Conservation (phyloP, 2,888 invertebrate species). For the Tetheella fluctuosa region DNA sequence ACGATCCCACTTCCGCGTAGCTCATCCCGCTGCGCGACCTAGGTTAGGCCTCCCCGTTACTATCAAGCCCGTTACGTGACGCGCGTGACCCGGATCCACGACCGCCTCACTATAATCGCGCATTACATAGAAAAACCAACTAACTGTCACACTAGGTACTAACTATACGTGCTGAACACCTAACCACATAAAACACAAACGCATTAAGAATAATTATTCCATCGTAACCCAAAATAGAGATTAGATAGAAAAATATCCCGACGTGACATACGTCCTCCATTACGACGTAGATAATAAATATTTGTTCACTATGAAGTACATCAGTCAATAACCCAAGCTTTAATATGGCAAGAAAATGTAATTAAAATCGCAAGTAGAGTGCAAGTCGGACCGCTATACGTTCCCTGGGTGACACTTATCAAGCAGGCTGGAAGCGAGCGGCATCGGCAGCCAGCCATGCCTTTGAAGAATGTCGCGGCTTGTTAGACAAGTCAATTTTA, state of each 20-base stretch:
- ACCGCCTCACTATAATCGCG: slow-evolving; percentile 43
- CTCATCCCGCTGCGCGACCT: slow-evolving; percentile 77
- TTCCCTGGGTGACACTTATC: slow-evolving; percentile 68
- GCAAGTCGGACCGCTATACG: slow-evolving; percentile 67
- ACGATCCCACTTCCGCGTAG: slow-evolving; percentile 79
- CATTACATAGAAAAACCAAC: slow-evolving; percentile 56
- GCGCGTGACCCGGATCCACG: slow-evolving; percentile 78
- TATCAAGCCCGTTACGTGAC: slow-evolving; percentile 79
- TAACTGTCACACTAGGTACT: slow-evolving; percentile 47
- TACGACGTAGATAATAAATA: background rate
- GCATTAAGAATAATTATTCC: background rate
- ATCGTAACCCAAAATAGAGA: too few relatives aligned
- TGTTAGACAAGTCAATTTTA: slow-evolving; percentile 30
- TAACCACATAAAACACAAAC: background rate
- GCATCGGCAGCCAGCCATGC: slow-evolving; percentile 27
- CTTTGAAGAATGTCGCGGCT: slow-evolving; percentile 56
- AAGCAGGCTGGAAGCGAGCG: slow-evolving; percentile 63
- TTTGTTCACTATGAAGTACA: background rate
- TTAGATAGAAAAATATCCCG: too few relatives aligned
- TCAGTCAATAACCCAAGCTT: slow-evolving; percentile 15
- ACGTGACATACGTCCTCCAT: too few relatives aligned
- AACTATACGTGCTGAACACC: slow-evolving; percentile 20
- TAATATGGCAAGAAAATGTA: slow-evolving; percentile 49
- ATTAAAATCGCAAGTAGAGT: slow-evolving; percentile 80
- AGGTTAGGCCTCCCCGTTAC: slow-evolving; percentile 75